Evolutionary conservation across 2,888 invertebrate genomes (phyloP).

Genomic region (Leptothorax acervorum): DNA sequence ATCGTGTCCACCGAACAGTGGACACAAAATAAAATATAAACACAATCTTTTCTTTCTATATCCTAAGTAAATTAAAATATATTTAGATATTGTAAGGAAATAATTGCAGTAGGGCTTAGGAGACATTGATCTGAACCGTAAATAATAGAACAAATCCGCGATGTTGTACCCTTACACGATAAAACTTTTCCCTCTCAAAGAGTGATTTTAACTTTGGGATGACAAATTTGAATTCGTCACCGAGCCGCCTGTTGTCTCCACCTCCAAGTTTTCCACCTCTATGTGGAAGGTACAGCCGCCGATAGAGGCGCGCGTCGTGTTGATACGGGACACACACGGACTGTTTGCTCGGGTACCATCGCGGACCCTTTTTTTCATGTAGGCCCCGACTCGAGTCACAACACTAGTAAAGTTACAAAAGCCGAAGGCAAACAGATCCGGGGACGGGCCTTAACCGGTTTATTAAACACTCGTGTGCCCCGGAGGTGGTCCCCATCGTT

Average conservation of each 20-base stretch:
- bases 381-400: constrained; percentile 78
- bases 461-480: constrained; percentile 79
- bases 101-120: constrained; percentile 1
- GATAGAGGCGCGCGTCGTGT: constrained; percentile 77
- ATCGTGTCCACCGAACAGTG: background rate
- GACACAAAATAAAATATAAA: background rate
- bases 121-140: background rate
- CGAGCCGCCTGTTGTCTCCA: constrained; percentile 39
- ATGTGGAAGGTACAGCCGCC: constrained; percentile 62
- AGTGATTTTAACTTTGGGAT: constrained; percentile 28
- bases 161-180: background rate
- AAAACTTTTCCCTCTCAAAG: constrained; percentile 2
- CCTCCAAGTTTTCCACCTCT: constrained; percentile 46
- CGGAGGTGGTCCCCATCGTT: constrained; percentile 71
- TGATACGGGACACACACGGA: constrained; percentile 79
- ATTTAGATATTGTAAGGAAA: constrained; percentile 3
- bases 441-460: constrained; percentile 81
- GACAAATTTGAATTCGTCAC: constrained; percentile 53
- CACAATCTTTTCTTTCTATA: background rate
- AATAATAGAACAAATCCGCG: constrained; percentile 6
- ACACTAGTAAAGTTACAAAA: constrained; percentile 83
- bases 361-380: constrained; percentile 77
- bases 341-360: constrained; percentile 80
- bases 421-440: constrained; percentile 81
- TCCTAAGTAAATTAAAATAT: background rate